Conservation (phyloP, 2,888 invertebrate species). For the Ferdinandea cuprea region DNA sequence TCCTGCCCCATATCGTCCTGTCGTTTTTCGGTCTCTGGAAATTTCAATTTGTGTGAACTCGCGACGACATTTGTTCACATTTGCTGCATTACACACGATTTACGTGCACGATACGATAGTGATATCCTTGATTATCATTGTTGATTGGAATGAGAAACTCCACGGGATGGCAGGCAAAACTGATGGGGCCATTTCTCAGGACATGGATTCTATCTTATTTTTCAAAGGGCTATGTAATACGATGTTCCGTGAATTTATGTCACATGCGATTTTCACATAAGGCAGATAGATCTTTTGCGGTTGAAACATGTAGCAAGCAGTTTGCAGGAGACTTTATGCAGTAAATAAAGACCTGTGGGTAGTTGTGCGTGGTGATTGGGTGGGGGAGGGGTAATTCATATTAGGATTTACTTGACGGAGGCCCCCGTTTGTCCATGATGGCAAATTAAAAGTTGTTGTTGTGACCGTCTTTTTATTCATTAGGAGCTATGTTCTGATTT, state of each 20-base stretch:
- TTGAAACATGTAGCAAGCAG: conserved; percentile 31
- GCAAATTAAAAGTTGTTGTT: conserved; percentile 41
- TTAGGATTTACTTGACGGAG: conserved; percentile 34
- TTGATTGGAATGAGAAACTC: conserved; percentile 15
- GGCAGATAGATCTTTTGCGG: conserved; percentile 50
- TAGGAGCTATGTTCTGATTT: not conserved
- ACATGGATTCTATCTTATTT: conserved; percentile 51
- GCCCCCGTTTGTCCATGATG: conserved; percentile 13
- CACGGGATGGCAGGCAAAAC: conserved; percentile 29
- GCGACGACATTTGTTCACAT: conserved; percentile 74
- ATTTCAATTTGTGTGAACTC: conserved; percentile 74
- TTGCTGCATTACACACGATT: conserved; percentile 74
- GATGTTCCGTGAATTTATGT: conserved; percentile 49
- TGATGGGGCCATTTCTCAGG: conserved; percentile 54
- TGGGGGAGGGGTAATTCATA: not conserved
- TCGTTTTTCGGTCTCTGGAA: conserved; percentile 56
- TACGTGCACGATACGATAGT: conserved; percentile 72
- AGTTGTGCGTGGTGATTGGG: not conserved
- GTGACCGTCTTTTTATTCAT: conserved; percentile 42
- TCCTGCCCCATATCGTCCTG: conserved; percentile 36
- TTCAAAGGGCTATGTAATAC: conserved; percentile 25
- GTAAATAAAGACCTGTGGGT: not conserved
- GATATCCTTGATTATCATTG: conserved; percentile 69
- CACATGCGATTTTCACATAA: conserved; percentile 64
- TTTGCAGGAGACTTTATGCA: conserved; percentile 9